Base-by-base conservation (phyloP, 1,140 invertebrate genomes). In the Atta colombica region DNA sequence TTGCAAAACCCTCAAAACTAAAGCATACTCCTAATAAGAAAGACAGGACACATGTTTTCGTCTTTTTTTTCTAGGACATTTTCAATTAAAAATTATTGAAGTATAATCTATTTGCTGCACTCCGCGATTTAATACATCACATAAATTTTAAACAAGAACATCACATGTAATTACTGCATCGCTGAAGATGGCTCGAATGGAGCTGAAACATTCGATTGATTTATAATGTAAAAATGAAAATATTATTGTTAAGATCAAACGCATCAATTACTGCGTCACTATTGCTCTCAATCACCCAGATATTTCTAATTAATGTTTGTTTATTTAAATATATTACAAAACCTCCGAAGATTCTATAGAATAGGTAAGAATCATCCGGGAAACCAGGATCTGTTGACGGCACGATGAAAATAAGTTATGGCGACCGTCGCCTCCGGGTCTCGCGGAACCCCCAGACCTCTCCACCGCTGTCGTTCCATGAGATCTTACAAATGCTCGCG, bases 401-500 rank as follows among this genome's bases (percentile, higher is more conserved):
- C 86, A 61, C 82, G 86, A 92, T 90, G 89, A 87, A 89, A 87
- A 92, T 92, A 90, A 92, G 87, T 93, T 92, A 92, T 87, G 87
- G 82, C 58, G 69, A 92, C 31, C 77, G 88, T 91, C 87, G 91
- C 91, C 89, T 85, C 85, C 80, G 88, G 92, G 80, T 85, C 85
- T 82, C 63, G 39, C 78, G 60, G 58, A 45, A 12, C 51, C 10
- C 12, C 39, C 31, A 35, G 77, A 31, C 10, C 89, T 69, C 65
- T 45, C 85, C 89, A 74, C 53, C 58, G 21, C 21, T 53, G 39
- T 88, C 78, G 49, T 69, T 84, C 78, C 85, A 35, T 51, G 77
- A 63, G 72, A 85, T 90, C 87, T 92, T 91, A 88, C 75, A 90
- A 93, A 92, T 68, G 91, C 87, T 93, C 90, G 92, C 91, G 92